These are phyloP conservation scores for Phanerotoma sp. DNA, from an alignment of 2,888 invertebrate species.

Conservation along the genomic window DNA sequence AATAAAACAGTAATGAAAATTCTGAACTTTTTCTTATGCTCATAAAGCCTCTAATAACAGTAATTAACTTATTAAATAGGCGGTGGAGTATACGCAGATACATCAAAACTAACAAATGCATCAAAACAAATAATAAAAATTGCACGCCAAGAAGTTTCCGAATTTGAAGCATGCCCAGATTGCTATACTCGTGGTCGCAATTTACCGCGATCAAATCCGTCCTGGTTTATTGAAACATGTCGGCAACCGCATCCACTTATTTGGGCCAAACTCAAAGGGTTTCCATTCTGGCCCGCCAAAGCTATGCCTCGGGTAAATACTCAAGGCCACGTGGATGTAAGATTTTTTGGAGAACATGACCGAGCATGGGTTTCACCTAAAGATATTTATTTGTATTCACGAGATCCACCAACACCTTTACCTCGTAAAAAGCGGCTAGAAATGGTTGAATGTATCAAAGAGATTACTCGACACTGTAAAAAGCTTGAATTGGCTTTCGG, in stretches of 20 bases:
- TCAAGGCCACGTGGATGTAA: conserved; percentile 76
- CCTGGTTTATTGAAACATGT: conserved; percentile 93
- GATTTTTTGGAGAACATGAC: conserved; percentile 96
- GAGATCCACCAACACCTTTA: conserved; percentile 57
- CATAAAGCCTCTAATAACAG: not conserved
- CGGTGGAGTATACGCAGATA: conserved; percentile 59
- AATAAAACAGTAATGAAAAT: too few species aligned
- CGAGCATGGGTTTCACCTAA: conserved; percentile 85
- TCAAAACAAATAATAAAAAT: conserved; percentile 81
- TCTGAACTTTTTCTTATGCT: too few species aligned
- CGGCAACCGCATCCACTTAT: conserved; percentile 85
- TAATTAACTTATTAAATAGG: conserved; percentile 57
- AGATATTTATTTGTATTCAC: conserved; percentile 81
- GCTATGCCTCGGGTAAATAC: conserved; percentile 71
- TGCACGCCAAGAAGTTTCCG: conserved; percentile 84
- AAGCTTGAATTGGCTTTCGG: conserved; percentile 51
- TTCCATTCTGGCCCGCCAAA: conserved; percentile 98
- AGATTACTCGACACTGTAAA: conserved; percentile 50
- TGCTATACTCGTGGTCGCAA: conserved; percentile 85
- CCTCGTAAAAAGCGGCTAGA: conserved; percentile 50
- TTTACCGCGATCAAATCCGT: conserved; percentile 60
- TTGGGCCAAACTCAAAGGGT: conserved; percentile 97
- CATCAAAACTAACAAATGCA: conserved; percentile 71
- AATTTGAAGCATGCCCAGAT: conserved; percentile 91
- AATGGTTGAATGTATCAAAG: conserved; percentile 50